Evolutionary conservation across 1,140 invertebrate species (phyloP).

Genomic region (Megalonaias nervosa): DNA sequence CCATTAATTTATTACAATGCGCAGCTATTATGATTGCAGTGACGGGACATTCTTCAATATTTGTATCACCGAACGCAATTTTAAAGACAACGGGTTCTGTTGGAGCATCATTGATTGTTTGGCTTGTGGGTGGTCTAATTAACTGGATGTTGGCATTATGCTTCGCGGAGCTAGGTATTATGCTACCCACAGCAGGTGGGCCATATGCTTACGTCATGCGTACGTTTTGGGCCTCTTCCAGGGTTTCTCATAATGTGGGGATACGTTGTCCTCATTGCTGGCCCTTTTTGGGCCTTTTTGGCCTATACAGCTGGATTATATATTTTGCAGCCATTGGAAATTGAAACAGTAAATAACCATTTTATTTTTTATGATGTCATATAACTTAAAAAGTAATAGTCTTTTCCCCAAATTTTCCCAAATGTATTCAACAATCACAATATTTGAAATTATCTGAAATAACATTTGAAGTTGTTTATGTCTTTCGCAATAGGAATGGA

Average conservation of each 20-base stretch:
- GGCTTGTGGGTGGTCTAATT: constrained; percentile 86
- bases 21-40: constrained; percentile 61
- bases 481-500: too few relatives aligned
- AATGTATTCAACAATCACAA: too few relatives aligned
- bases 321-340: constrained; percentile 48
- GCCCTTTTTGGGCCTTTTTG: constrained; percentile 74
- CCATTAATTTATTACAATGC: constrained; percentile 54
- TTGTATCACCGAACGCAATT: constrained; percentile 59
- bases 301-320: constrained; percentile 64
- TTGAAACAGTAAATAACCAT: too few relatives aligned
- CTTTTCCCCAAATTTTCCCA: too few relatives aligned
- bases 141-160: constrained; percentile 90
- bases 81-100: constrained; percentile 51
- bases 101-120: constrained; percentile 84
- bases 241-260: constrained; percentile 98
- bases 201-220: constrained; percentile 97
- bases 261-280: constrained; percentile 78
- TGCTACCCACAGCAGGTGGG: constrained; percentile 94
- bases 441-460: too few relatives aligned
- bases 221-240: constrained; percentile 88
- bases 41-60: constrained; percentile 62
- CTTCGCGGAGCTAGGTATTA: constrained; percentile 96
- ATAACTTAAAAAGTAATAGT: too few relatives aligned
- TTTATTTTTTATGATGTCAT: too few relatives aligned
- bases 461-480: too few relatives aligned